phyloP scores from a whole-genome alignment of 2,888 invertebrate genomes.

The Norana najaformis region DNA sequence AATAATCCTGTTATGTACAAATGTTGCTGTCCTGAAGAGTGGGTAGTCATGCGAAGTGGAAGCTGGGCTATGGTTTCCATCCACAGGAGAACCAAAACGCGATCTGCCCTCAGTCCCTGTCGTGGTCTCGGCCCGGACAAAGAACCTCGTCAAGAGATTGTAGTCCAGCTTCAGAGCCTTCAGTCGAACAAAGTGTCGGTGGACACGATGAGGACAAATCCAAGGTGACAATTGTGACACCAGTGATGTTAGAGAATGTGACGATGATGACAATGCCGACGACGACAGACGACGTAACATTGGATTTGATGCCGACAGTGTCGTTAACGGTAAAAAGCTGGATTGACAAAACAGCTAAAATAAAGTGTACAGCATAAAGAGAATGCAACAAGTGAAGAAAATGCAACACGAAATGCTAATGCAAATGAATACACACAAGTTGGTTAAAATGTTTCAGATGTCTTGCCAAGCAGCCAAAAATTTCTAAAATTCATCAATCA shows the following conservation, averaged over 20 bases:
- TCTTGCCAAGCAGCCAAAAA: too few relatives aligned
- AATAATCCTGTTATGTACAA: neutral
- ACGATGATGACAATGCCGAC: neutral
- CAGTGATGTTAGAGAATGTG: neutral
- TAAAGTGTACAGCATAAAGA: neutral
- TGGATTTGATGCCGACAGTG: conserved; percentile 19
- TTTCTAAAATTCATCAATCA: too few relatives aligned
- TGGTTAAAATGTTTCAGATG: too few relatives aligned
- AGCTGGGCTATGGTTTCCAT: neutral
- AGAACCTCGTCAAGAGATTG: conserved; percentile 80
- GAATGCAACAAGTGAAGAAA: neutral
- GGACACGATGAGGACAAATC: conserved; percentile 64
- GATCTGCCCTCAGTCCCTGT: neutral
- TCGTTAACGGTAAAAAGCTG: neutral
- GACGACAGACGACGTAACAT: conserved; percentile 20
- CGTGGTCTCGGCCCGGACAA: conserved; percentile 26
- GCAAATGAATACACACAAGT: too few relatives aligned
- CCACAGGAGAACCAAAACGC: neutral
- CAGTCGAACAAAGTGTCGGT: conserved; percentile 78
- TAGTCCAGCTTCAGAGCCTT: conserved; percentile 82
- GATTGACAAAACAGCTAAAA: neutral
- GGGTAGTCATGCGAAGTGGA: neutral
- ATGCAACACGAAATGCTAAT: neutral
- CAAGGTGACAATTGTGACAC: neutral
- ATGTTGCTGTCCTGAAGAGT: neutral